Evolutionary conservation across 2,113 vertebrate genomes (phyloP).

Genomic region (Alexandromys fortis): DNA sequence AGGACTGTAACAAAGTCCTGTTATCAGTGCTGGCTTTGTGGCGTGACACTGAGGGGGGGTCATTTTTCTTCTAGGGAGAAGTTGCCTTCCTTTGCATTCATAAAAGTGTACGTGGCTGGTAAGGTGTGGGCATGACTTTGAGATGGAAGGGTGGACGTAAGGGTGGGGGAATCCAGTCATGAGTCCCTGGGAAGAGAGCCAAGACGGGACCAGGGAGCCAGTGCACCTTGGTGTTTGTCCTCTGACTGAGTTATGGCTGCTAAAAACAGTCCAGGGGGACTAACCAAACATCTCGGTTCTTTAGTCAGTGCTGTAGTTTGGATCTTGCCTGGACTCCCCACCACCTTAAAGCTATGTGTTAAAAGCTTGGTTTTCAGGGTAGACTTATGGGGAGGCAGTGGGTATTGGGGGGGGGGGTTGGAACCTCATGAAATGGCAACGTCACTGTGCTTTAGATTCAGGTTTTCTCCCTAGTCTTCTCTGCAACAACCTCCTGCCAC

Average conservation of each 20-base stretch:
- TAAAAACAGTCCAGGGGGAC: background rate
- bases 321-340: background rate
- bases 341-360: background rate
- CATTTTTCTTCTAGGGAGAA: conserved; percentile 51
- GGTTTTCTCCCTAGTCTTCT: background rate
- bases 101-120: background rate
- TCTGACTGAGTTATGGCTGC: background rate
- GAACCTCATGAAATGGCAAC: background rate
- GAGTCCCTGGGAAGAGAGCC: background rate
- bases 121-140: background rate
- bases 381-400: background rate
- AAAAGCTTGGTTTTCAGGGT: background rate
- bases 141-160: too few relatives aligned
- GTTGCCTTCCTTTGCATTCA: conserved; percentile 58
- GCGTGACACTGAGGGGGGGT: background rate
- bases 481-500: background rate
- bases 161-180: background rate
- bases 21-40: conserved; percentile 66
- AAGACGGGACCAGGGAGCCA: background rate
- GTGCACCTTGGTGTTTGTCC: background rate
- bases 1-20: conserved; percentile 74
- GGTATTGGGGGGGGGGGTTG: background rate
- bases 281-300: background rate
- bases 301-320: background rate
- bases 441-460: background rate